A percentile compares a stretch with the other conserved stretches of the same genome.
phyloP scores from a whole-genome alignment of 1,140 invertebrate genomes.

The Macrotrachela quadricornifera region DNA sequence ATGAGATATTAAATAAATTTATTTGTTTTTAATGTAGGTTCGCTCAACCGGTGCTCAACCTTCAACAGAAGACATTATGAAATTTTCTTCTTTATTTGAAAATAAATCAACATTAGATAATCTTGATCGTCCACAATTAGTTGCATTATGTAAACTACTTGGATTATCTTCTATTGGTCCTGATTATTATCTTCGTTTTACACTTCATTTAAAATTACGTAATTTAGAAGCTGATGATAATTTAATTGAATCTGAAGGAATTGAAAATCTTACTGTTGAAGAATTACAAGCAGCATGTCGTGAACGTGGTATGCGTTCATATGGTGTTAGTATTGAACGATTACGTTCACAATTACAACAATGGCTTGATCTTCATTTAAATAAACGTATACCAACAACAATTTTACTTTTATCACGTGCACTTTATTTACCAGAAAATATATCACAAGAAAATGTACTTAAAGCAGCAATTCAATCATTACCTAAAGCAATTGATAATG shows the following conservation, averaged over 20 bases:
- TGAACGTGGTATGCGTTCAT: constrained; percentile 81
- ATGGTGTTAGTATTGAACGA: constrained; percentile 70
- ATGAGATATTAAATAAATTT: too few relatives aligned
- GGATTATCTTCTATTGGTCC: constrained; percentile 35
- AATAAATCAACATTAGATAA: constrained; percentile 98
- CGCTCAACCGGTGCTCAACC: constrained; percentile 48
- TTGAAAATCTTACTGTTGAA: constrained; percentile 59
- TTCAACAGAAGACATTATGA: constrained; percentile 77
- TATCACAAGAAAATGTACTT: constrained; percentile 45
- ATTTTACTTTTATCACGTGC: constrained; percentile 71
- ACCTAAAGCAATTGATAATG: constrained; percentile 37
- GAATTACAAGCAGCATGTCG: constrained; percentile 82
- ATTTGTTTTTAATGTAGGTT: constrained; percentile 16
- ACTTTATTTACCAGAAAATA: constrained; percentile 68
- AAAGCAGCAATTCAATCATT: constrained; percentile 73
- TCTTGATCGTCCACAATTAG: constrained; percentile 58
- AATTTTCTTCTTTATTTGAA: constrained; percentile 83
- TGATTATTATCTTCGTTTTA: constrained; percentile 71
- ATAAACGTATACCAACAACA: constrained; percentile 57
- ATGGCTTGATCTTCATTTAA: constrained; percentile 84
- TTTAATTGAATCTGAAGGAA: constrained; percentile 81
- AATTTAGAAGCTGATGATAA: constrained; percentile 77
- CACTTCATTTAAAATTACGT: constrained; percentile 70
- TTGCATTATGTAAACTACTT: constrained; percentile 74
- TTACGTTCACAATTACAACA: constrained; percentile 63